phyloP scores from a whole-genome alignment of 2,888 invertebrate species.

The Prionchulus punctatus region DNA sequence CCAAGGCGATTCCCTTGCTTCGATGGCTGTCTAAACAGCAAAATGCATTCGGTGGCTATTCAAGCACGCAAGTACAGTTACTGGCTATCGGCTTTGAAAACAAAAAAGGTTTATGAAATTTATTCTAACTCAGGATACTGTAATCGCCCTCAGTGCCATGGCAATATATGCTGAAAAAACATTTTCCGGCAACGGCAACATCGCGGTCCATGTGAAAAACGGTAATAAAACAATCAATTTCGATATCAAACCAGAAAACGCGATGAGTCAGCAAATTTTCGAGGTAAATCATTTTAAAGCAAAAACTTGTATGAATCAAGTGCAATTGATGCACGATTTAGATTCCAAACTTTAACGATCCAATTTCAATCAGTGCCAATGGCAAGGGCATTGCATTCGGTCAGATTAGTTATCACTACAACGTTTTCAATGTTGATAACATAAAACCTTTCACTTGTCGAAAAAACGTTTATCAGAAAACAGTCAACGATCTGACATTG shows the following conservation, averaged over 20 bases:
- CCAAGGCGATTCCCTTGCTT: constrained; percentile 45
- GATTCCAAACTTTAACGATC: constrained; percentile 19
- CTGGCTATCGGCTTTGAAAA: no score
- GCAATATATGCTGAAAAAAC: constrained; percentile 50
- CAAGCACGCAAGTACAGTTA: constrained; percentile 47
- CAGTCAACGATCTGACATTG: background rate
- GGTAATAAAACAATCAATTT: constrained; percentile 33
- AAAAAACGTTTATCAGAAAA: background rate
- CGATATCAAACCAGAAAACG: constrained; percentile 20
- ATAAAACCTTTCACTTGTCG: constrained; percentile 27
- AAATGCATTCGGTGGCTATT: constrained; percentile 53
- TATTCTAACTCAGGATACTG: constrained; percentile 46
- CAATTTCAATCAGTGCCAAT: constrained; percentile 53
- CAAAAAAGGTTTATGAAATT: background rate
- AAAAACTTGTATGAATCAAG: no score
- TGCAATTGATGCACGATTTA: no score
- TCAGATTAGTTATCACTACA: constrained; percentile 56
- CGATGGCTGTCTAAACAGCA: constrained; percentile 56
- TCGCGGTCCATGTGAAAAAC: constrained; percentile 43
- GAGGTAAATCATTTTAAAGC: constrained; percentile 50
- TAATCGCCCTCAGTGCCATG: constrained; percentile 54
- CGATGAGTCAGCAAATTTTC: constrained; percentile 60
- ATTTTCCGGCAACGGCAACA: constrained; percentile 37
- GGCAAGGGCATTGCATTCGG: constrained; percentile 53
- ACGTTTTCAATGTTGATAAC: constrained; percentile 44